Percentiles rank a stretch among this genome's conserved stretches.
phyloP scores from a whole-genome alignment of 1,140 invertebrate genomes.

The Augochlora pura region DNA sequence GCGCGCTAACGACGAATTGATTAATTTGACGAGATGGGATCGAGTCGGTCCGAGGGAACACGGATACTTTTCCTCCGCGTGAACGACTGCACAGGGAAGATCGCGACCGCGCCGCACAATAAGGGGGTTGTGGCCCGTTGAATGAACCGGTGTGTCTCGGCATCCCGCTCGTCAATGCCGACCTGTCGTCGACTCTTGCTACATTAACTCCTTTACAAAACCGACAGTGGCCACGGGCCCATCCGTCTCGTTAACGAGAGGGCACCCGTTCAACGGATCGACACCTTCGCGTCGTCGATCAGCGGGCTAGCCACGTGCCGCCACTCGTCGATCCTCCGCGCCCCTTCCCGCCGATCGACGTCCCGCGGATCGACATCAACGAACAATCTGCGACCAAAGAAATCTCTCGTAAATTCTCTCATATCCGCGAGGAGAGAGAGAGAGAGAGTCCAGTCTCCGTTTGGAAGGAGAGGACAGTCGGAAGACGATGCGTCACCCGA shows the following conservation, averaged over 20 bases:
- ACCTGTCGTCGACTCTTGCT: constrained; percentile 72
- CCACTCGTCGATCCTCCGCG: background rate
- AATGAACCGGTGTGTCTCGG: constrained; percentile 70
- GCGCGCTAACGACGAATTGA: constrained; percentile 7
- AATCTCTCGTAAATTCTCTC: too few species aligned
- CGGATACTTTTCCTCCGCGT: constrained; percentile 30
- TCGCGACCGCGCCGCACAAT: constrained; percentile 60
- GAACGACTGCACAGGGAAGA: constrained; percentile 36
- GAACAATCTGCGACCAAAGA: too few species aligned
- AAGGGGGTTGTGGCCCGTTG: constrained; percentile 66
- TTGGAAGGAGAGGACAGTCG: too few species aligned
- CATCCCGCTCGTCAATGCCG: constrained; percentile 68
- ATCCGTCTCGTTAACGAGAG: constrained; percentile 57
- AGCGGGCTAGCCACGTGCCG: constrained; percentile 13
- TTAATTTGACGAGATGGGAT: constrained; percentile 13
- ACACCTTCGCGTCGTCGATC: constrained; percentile 56
- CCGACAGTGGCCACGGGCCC: constrained; percentile 57
- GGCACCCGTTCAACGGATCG: constrained; percentile 61
- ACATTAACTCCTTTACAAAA: constrained; percentile 75
- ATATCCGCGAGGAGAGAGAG: too few species aligned
- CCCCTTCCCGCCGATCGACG: background rate
- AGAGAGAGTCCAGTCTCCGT: too few species aligned
- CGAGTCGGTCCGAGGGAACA: constrained; percentile 37
- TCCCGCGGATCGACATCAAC: too few species aligned
- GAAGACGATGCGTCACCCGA: background rate